Base-by-base conservation (phyloP, 2,888 invertebrate species). In the Tetranychus truncatus region DNA sequence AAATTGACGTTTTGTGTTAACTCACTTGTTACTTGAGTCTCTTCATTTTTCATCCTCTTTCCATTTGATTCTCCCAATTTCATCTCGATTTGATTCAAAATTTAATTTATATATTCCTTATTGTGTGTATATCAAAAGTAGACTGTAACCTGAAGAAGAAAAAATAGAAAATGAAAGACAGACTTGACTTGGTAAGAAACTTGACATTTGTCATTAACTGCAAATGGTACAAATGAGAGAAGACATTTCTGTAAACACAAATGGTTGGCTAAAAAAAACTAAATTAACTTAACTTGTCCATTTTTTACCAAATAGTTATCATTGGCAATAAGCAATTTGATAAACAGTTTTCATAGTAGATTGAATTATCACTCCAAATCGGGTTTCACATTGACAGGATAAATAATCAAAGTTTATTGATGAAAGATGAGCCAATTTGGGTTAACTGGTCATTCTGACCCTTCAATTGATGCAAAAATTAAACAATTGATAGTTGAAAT, bases 1-100 rank as follows among this genome's bases (percentile, higher is more conserved):
- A 55, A 55, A 55, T 55, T 55, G 55, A 55, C 55, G 55, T 55
- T 55, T 55, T 55, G 55, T 55, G 55, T 55, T 55, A 55, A 55
- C 55, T 55, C 55, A 55, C 55, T 55, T 55, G 55, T 55, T 55
- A 55, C 55, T 55, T 15, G 55, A 55, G 9, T 55, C 55, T 34
- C 34, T 34, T 34, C 55, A 15, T 55, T 55, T 15, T 55, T 55
- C 11, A 55, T 55, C 34, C 34, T 34, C 34, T 34, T 34, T 34
- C 34, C 34, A 34, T 55, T 55, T 55, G 55, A 55, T 55, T 55
- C 55, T 55, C 55, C 9, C 9, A 55, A 55, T 55, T 55, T 55
- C 55, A 55, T 15, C 55, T 55, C 55, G 15, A 55, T 55, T 55
- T 55, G 55, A 55, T 55, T 55, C 9, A 15, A 55, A 15, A 55